Percentiles rank a stretch among this genome's conserved stretches.
phyloP scores from a whole-genome alignment of 2,113 vertebrate genomes.

The Cryptomyrus ogoouensis region DNA sequence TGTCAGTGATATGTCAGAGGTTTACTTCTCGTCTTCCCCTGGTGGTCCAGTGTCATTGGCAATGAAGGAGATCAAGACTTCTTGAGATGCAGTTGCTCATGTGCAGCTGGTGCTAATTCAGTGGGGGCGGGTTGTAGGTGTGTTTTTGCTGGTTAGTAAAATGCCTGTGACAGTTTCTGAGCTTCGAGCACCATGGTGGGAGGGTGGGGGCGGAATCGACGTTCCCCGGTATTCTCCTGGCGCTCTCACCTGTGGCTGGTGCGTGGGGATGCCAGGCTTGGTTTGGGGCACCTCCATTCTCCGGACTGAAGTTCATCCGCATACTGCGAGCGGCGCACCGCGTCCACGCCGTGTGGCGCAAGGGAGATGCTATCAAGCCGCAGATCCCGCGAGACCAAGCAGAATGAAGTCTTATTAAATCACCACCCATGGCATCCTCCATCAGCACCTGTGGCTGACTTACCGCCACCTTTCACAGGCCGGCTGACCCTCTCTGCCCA shows the following conservation, averaged over 20 bases:
- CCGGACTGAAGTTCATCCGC: background rate
- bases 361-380: conserved; percentile 10
- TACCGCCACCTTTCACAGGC: background rate
- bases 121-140: background rate
- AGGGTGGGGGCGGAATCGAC: conserved; percentile 4
- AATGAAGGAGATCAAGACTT: background rate
- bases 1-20: background rate
- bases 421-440: conserved; percentile 5
- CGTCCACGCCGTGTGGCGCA: conserved; percentile 16
- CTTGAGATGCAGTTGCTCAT: background rate
- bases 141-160: conserved; percentile 4
- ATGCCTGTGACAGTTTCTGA: conserved; percentile 21
- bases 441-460: background rate
- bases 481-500: background rate
- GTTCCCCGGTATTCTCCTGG: background rate
- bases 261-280: background rate
- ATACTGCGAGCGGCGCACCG: background rate
- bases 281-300: conserved; percentile 19
- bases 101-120: background rate
- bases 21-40: background rate
- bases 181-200: conserved; percentile 25
- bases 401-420: conserved; percentile 36
- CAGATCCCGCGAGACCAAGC: conserved; percentile 20
- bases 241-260: conserved; percentile 27
- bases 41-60: background rate